A percentile compares a stretch with the other conserved stretches of the same genome.
Conservation (phyloP, 1,140 invertebrate genomes). For the Drosophila orosa region DNA sequence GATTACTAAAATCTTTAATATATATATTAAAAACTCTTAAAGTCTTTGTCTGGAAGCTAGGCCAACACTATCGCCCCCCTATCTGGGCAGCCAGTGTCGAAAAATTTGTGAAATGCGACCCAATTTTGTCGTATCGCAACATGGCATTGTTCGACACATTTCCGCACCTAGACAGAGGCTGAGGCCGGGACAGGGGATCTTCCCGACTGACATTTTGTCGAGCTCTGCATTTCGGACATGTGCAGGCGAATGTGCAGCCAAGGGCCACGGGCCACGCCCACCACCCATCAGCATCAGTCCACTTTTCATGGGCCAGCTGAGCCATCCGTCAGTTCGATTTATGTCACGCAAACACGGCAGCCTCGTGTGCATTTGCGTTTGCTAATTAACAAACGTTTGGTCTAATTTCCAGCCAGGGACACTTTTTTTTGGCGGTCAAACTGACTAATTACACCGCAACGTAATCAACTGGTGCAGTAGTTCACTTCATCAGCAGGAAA, state of each 20-base stretch:
- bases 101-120: conserved; percentile 61
- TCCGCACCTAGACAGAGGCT: conserved; percentile 36
- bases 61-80: conserved; percentile 18
- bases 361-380: conserved; percentile 44
- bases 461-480: conserved; percentile 40
- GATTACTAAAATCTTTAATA: not conserved
- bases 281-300: not conserved
- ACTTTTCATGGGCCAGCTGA: conserved; percentile 8
- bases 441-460: conserved; percentile 43
- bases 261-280: not conserved
- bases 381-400: conserved; percentile 55
- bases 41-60: not conserved
- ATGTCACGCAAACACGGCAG: conserved; percentile 39
- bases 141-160: conserved; percentile 60
- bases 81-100: conserved; percentile 17
- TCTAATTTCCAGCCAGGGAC: conserved; percentile 23
- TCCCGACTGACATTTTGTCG: conserved; percentile 44
- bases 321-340: conserved; percentile 54
- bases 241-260: conserved; percentile 41
- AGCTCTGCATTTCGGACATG: conserved; percentile 49
- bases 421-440: conserved; percentile 26
- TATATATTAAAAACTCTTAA: no score
- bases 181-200: not conserved
- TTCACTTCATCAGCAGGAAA: conserved; percentile 38
- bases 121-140: conserved; percentile 59